Conservation (phyloP, 2,113 vertebrate genomes). For the Phalacrocorax carbo region DNA sequence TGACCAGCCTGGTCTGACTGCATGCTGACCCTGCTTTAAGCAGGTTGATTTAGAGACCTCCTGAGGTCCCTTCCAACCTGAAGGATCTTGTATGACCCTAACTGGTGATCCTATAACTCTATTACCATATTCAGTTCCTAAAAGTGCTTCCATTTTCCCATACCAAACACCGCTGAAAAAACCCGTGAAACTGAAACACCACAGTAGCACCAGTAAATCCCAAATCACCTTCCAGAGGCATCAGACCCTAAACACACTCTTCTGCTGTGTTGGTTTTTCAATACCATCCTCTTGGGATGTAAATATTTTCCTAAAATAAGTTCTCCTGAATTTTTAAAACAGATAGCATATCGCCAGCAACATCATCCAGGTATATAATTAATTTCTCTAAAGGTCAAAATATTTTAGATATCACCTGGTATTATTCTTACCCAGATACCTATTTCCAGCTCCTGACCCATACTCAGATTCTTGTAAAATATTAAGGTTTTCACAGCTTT, state of each 20-base stretch:
- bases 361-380: background rate
- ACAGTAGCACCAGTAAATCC: background rate
- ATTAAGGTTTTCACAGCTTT: background rate
- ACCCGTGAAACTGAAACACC: rapidly evolving
- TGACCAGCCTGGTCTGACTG: background rate
- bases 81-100: background rate
- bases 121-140: background rate
- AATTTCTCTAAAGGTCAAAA: background rate
- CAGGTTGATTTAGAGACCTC: background rate
- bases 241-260: background rate
- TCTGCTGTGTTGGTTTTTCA: background rate
- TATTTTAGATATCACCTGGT: background rate
- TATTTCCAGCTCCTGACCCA: background rate
- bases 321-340: background rate
- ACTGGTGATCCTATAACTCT: background rate
- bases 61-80: background rate
- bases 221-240: background rate
- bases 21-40: background rate
- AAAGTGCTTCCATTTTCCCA: background rate
- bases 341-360: background rate
- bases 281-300: background rate
- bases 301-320: background rate
- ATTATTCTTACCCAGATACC: background rate
- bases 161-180: background rate
- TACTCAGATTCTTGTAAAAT: background rate